Conservation (phyloP, 2,113 vertebrate genomes). For the Pachypanchax playfairii region DNA sequence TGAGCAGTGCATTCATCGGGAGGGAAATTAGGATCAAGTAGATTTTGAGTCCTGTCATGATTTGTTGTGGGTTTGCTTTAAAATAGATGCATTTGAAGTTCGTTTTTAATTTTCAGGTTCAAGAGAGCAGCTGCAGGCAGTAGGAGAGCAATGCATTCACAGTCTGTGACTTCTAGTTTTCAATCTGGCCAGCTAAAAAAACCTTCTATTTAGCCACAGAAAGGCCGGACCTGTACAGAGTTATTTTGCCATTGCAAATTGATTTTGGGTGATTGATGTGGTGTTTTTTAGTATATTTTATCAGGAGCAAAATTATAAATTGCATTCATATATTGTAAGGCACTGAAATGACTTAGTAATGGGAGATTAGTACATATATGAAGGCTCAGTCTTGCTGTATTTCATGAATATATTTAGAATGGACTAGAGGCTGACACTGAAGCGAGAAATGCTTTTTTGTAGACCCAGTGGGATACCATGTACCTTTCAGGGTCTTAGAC, state of each 20-base stretch:
- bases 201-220: slow-evolving; percentile 30
- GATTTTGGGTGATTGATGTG: slow-evolving; percentile 45
- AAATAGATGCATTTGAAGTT: slow-evolving; percentile 17
- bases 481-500: slow-evolving; percentile 31
- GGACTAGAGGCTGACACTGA: slow-evolving; percentile 27
- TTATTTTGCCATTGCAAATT: slow-evolving; percentile 50
- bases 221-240: slow-evolving; percentile 4
- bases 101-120: slow-evolving; percentile 43
- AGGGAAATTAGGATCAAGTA: slow-evolving; percentile 14
- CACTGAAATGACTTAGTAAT: slow-evolving; percentile 35
- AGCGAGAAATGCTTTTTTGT: slow-evolving; percentile 18
- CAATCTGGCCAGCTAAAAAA: slow-evolving; percentile 34
- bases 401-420: slow-evolving; percentile 49
- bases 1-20: slow-evolving; percentile 22
- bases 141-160: slow-evolving; percentile 54
- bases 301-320: slow-evolving; percentile 39
- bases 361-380: slow-evolving; percentile 23
- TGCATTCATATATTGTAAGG: slow-evolving; percentile 26
- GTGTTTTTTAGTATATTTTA: slow-evolving; percentile 41
- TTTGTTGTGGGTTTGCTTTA: slow-evolving; percentile 23
- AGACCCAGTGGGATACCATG: slow-evolving; percentile 31
- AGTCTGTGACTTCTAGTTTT: slow-evolving; percentile 43
- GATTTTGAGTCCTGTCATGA: neutral
- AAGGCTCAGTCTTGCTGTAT: slow-evolving; percentile 21
- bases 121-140: slow-evolving; percentile 39